These are phyloP conservation scores for Rattus rattus DNA, from an alignment of 2,113 vertebrate species.

Conservation along the genomic window DNA sequence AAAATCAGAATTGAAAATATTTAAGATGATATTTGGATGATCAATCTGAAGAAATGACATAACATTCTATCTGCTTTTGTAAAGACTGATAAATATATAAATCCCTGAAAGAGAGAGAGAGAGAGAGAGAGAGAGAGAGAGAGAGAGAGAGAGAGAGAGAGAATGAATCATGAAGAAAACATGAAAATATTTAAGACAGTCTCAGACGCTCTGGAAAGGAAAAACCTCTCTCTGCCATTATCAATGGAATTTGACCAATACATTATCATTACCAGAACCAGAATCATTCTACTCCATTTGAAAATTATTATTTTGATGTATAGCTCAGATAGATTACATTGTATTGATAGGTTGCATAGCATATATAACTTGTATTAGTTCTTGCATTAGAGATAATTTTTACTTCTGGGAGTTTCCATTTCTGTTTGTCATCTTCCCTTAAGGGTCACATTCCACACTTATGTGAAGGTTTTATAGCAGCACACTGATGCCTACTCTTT, in stretches of 20 bases:
- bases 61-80: not conserved
- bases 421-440: not conserved
- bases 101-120: not conserved
- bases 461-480: not conserved
- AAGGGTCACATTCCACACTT: fast-evolving
- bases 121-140: no score
- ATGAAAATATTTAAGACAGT: not conserved
- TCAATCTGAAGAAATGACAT: not conserved
- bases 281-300: not conserved
- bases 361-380: no score
- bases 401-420: not conserved
- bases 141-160: not conserved
- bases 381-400: no score
- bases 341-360: no score
- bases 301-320: not conserved
- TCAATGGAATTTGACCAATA: not conserved
- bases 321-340: no score
- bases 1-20: not conserved
- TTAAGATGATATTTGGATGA: not conserved
- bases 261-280: not conserved
- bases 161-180: not conserved
- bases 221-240: not conserved
- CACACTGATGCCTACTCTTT: not conserved
- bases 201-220: not conserved
- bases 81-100: not conserved